Evolutionary conservation across 2,797 vertebrate genomes (phyloP).

Genomic region (Acrocephalus scirpaceus): DNA sequence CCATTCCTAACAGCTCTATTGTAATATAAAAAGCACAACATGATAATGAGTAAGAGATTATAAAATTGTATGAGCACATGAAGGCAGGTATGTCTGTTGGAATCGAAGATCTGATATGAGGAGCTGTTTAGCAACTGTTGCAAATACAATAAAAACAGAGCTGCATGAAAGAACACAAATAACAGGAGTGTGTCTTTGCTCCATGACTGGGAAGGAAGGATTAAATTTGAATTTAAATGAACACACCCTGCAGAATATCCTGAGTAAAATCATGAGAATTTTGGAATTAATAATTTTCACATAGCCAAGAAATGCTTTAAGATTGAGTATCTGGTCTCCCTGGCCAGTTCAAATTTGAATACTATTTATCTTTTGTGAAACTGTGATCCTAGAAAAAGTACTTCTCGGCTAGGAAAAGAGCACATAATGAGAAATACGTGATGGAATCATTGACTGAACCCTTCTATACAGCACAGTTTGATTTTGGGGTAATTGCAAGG

Average conservation of each 20-base stretch:
- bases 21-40: background rate
- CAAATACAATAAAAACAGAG: background rate
- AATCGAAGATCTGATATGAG: background rate
- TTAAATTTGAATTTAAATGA: background rate
- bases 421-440: background rate
- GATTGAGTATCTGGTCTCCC: background rate
- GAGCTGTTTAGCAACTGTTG: background rate
- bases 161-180: background rate
- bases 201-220: background rate
- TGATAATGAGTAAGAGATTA: background rate
- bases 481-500: background rate
- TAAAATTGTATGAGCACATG: constrained; percentile 8
- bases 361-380: background rate
- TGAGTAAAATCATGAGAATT: background rate
- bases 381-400: background rate
- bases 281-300: background rate
- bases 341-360: background rate
- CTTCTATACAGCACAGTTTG: background rate
- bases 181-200: background rate
- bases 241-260: background rate
- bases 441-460: background rate
- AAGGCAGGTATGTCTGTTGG: background rate
- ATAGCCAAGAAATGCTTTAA: background rate
- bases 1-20: background rate
- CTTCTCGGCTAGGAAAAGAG: background rate